Evolutionary conservation across 2,888 invertebrate species (phyloP).

Genomic region (Callyntrura guangdongensis): DNA sequence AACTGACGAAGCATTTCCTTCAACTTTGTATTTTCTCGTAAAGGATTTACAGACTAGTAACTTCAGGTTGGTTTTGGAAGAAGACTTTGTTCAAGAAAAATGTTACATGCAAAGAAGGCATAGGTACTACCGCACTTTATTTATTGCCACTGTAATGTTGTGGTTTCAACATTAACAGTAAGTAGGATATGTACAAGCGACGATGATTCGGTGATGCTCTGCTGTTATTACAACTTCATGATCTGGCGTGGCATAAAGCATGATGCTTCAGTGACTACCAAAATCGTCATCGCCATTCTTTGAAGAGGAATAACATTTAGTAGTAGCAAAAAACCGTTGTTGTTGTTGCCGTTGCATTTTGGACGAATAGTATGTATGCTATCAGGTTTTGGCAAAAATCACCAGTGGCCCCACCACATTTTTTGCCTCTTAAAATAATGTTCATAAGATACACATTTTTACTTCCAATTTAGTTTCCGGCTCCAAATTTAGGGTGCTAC

Average conservation of each 20-base stretch:
- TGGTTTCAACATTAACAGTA: slow-evolving; percentile 28
- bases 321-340: background rate
- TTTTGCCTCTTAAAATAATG: too few species aligned
- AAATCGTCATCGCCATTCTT: slow-evolving; percentile 42
- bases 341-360: slow-evolving; percentile 2
- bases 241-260: slow-evolving; percentile 55
- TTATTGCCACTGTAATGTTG: background rate
- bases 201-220: background rate
- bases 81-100: background rate
- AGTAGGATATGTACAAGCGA: slow-evolving; percentile 31
- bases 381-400: slow-evolving; percentile 44
- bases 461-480: slow-evolving; percentile 67
- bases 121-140: background rate
- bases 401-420: slow-evolving; percentile 47
- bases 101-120: background rate
- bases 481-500: slow-evolving; percentile 17
- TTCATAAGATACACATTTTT: background rate
- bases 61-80: slow-evolving; percentile 41
- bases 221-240: background rate
- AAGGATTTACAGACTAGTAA: background rate
- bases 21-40: background rate
- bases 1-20: background rate
- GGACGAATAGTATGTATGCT: background rate
- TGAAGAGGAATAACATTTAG: background rate
- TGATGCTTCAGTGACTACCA: slow-evolving; percentile 70